Evolutionary conservation across 2,888 invertebrate genomes (phyloP).

Genomic region (Calliopum simillimum): DNA sequence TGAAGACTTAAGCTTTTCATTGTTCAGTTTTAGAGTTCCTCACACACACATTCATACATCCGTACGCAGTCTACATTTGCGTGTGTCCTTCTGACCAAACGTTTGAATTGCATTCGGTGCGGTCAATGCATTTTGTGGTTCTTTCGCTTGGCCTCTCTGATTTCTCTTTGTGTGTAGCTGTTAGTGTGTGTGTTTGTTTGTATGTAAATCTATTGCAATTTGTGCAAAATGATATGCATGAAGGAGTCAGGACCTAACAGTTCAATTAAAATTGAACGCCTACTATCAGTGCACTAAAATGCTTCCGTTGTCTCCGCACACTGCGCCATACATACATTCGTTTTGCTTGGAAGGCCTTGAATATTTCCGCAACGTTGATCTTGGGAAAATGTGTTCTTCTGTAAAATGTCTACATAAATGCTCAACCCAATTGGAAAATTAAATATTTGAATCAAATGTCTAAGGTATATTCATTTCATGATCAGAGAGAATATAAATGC

Average conservation of each 20-base stretch:
- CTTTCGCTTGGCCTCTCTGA: conserved; percentile 15
- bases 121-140: conserved; percentile 29
- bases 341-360: not conserved
- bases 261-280: conserved; percentile 25
- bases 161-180: conserved; percentile 11
- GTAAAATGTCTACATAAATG: too few relatives aligned
- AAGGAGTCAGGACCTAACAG: conserved; percentile 2
- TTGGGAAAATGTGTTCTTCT: not conserved
- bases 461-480: too few relatives aligned
- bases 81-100: not conserved
- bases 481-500: too few relatives aligned
- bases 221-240: conserved; percentile 24
- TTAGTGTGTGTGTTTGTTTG: not conserved
- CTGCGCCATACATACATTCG: too few relatives aligned
- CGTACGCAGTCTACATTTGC: not conserved
- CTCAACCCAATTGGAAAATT: too few relatives aligned
- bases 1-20: too few relatives aligned
- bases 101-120: conserved; percentile 14
- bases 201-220: not conserved
- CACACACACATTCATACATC: not conserved
- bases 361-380: conserved; percentile 5
- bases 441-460: too few relatives aligned
- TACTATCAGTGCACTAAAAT: not conserved
- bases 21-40: not conserved
- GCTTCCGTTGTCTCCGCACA: not conserved